These are phyloP conservation scores for Drosophila macrothrix DNA, from an alignment of 2,888 invertebrate genomes.

Conservation along the genomic window DNA sequence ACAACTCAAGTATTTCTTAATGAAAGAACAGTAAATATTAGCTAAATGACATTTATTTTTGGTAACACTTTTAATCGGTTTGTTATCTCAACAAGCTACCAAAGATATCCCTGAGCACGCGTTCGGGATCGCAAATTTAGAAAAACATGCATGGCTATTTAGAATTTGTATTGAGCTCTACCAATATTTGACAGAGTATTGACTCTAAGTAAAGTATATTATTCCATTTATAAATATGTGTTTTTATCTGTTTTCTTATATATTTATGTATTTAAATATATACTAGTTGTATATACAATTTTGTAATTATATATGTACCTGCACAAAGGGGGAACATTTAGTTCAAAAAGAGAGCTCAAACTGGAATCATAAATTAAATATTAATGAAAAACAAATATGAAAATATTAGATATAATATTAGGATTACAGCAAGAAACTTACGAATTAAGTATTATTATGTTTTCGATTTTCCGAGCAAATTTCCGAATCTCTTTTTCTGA, in stretches of 20 bases:
- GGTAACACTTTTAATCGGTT: slow-evolving; percentile 59
- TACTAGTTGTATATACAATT: background rate
- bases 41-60: slow-evolving; percentile 40
- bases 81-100: slow-evolving; percentile 52
- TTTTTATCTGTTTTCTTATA: too few species aligned
- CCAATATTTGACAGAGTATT: too few species aligned
- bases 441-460: background rate
- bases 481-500: background rate
- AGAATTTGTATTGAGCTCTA: background rate
- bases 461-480: background rate
- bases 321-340: background rate
- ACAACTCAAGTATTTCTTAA: slow-evolving; percentile 61
- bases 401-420: too few species aligned
- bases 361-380: background rate
- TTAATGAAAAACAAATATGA: background rate
- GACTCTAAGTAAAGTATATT: background rate
- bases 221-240: too few species aligned
- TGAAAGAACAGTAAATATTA: slow-evolving; percentile 48
- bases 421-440: background rate
- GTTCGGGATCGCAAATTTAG: background rate
- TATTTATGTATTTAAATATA: too few species aligned
- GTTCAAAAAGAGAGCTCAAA: background rate
- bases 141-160: background rate
- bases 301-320: too few species aligned
- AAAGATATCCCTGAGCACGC: background rate